Percentiles rank a stretch among this genome's conserved stretches.
Conservation (phyloP, 2,113 vertebrate species). For the Oreochromis niloticus region DNA sequence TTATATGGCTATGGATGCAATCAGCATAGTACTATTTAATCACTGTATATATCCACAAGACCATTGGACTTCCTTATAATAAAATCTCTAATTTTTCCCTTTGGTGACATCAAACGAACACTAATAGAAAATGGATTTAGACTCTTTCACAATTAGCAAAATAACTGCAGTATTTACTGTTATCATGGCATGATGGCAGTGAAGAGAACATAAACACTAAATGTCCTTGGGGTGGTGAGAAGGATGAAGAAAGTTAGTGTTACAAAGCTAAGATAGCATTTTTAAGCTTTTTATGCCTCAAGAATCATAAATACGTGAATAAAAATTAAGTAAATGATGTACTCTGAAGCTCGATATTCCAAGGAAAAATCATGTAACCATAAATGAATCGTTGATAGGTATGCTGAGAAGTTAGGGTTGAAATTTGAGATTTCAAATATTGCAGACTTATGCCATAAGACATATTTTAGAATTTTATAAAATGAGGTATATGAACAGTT, state of each 20-base stretch:
- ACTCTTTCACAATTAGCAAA: accelerated
- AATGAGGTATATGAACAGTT: too few relatives aligned
- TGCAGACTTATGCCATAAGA: accelerated
- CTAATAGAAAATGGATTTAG: not conserved
- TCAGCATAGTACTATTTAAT: not conserved
- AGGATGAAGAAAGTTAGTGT: not conserved
- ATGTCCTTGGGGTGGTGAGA: accelerated
- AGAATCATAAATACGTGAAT: accelerated
- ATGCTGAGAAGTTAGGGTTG: not conserved
- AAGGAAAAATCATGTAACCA: accelerated
- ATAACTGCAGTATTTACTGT: not conserved
- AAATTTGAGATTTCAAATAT: not conserved
- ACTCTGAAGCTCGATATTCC: not conserved
- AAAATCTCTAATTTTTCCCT: not conserved
- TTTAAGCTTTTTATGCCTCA: not conserved
- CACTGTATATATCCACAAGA: not conserved
- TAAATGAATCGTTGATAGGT: not conserved
- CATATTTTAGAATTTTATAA: not conserved
- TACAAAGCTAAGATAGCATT: not conserved
- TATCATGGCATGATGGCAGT: not conserved
- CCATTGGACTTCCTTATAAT: accelerated
- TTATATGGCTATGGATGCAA: not conserved
- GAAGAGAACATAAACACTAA: accelerated
- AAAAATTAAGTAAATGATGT: not conserved
- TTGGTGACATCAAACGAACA: not conserved